These are phyloP conservation scores for Diabrotica undecimpunctata DNA, from an alignment of 1,140 invertebrate genomes.

Conservation along the genomic window DNA sequence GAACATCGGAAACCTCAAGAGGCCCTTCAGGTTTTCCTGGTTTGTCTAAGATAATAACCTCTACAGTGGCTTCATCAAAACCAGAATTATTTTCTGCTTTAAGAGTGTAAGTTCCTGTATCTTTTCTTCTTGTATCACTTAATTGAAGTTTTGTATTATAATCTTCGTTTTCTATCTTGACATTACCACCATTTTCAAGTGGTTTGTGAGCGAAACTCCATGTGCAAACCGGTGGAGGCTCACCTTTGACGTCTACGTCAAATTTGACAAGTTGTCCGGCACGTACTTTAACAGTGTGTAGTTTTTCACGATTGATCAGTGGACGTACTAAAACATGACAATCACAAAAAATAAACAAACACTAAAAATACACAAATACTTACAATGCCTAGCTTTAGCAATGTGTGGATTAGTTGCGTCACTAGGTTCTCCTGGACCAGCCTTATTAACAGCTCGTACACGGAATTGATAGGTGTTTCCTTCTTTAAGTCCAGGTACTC, in stretches of 20 bases:
- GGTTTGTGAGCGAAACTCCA: constrained; percentile 74
- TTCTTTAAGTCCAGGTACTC: constrained; percentile 83
- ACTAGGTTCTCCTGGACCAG: constrained; percentile 85
- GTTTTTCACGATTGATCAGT: constrained; percentile 85
- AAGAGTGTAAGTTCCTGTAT: constrained; percentile 88
- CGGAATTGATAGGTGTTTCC: constrained; percentile 92
- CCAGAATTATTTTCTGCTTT: constrained; percentile 90
- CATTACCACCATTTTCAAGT: constrained; percentile 50
- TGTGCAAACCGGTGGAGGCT: constrained; percentile 87
- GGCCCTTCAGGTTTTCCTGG: constrained; percentile 93
- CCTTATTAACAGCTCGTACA: constrained; percentile 90
- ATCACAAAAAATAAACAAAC: constrained; percentile 7
- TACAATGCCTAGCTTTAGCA: constrained; percentile 85
- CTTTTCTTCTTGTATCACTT: constrained; percentile 72
- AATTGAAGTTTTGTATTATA: constrained; percentile 87
- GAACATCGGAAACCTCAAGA: constrained; percentile 85
- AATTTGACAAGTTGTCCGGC: constrained; percentile 89
- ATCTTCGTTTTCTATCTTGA: constrained; percentile 87
- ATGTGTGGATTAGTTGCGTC: constrained; percentile 84
- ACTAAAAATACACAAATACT: constrained; percentile 47
- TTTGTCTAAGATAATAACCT: constrained; percentile 92
- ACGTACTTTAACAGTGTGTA: constrained; percentile 82
- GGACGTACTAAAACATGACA: constrained; percentile 72
- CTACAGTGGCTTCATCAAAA: constrained; percentile 88
- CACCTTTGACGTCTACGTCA: constrained; percentile 91